Evolutionary conservation across 2,113 vertebrate species (phyloP).

Genomic region (Gavialis gangeticus): DNA sequence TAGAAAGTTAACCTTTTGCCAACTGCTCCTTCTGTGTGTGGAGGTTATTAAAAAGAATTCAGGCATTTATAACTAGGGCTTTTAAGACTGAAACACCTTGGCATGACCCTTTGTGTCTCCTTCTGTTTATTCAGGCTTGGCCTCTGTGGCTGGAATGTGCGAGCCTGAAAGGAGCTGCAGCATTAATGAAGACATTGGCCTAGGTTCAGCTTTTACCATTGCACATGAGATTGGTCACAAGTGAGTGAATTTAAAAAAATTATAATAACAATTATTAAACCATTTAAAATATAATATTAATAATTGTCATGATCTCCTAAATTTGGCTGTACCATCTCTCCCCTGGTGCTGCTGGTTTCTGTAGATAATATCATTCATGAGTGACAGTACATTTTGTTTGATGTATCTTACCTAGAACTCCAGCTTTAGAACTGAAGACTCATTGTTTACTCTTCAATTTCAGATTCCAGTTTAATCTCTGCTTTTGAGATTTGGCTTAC

Average conservation of each 20-base stretch:
- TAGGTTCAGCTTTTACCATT: conserved; percentile 99
- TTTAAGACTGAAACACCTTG: conserved; percentile 87
- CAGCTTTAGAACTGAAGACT: conserved; percentile 29
- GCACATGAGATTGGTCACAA: conserved; percentile 99
- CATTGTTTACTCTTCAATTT: conserved; percentile 39
- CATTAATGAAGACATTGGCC: conserved; percentile 99
- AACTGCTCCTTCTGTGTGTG: conserved; percentile 84
- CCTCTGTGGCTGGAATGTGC: conserved; percentile 99
- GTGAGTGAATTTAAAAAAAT: conserved; percentile 89
- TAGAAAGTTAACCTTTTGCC: conserved; percentile 89
- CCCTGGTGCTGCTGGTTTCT: conserved; percentile 49
- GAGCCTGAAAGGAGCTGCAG: conserved; percentile 99
- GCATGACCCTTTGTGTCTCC: conserved; percentile 89
- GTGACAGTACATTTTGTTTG: conserved; percentile 12
- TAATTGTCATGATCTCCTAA: conserved; percentile 21
- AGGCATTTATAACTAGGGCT: conserved; percentile 83
- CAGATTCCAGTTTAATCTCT: conserved; percentile 32
- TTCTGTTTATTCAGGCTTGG: conserved; percentile 93
- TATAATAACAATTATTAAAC: conserved; percentile 71
- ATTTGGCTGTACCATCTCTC: conserved; percentile 44
- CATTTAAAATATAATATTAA: conserved; percentile 59
- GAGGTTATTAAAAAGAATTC: conserved; percentile 87
- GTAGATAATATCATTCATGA: conserved; percentile 28
- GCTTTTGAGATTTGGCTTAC: conserved; percentile 9
- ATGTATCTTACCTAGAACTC: background rate